These are phyloP conservation scores for Morpho achilles DNA, from an alignment of 2,888 invertebrate genomes.

Conservation along the genomic window DNA sequence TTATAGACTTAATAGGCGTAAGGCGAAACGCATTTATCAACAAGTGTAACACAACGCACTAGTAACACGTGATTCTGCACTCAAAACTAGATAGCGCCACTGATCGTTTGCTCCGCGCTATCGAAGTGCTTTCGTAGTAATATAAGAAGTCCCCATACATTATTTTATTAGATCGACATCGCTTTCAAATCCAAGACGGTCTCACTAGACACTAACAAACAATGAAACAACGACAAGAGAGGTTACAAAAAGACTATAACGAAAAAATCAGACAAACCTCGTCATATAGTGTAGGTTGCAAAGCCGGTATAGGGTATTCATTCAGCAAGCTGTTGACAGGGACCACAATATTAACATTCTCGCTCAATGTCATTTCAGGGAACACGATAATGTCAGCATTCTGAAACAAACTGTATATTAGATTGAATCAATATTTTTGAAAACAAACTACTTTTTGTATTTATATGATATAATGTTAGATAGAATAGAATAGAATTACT, in stretches of 20 bases:
- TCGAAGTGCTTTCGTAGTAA: no score
- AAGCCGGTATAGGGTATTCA: slow-evolving; percentile 53
- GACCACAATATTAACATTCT: slow-evolving; percentile 45
- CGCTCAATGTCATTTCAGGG: slow-evolving; percentile 81
- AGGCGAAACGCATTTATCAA: no score
- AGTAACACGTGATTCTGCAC: no score
- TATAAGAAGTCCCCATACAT: no score
- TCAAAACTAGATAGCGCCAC: no score
- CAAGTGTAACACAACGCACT: no score
- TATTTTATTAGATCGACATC: no score
- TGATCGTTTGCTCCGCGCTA: no score
- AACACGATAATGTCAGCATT: slow-evolving; percentile 87
- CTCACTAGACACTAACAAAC: no score
- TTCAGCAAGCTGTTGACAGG: slow-evolving; percentile 49
- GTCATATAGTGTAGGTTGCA: slow-evolving; percentile 49
- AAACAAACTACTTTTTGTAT: not conserved
- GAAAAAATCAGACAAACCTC: slow-evolving; percentile 42
- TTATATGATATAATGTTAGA: not conserved
- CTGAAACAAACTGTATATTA: slow-evolving; percentile 51
- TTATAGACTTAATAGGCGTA: no score
- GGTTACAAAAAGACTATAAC: not conserved
- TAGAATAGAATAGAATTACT: not conserved
- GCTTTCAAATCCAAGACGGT: no score
- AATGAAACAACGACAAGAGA: no score
- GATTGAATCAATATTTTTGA: not conserved